phyloP scores from a whole-genome alignment of 2,113 vertebrate species.

The Tretioscincus oriximinensis region DNA sequence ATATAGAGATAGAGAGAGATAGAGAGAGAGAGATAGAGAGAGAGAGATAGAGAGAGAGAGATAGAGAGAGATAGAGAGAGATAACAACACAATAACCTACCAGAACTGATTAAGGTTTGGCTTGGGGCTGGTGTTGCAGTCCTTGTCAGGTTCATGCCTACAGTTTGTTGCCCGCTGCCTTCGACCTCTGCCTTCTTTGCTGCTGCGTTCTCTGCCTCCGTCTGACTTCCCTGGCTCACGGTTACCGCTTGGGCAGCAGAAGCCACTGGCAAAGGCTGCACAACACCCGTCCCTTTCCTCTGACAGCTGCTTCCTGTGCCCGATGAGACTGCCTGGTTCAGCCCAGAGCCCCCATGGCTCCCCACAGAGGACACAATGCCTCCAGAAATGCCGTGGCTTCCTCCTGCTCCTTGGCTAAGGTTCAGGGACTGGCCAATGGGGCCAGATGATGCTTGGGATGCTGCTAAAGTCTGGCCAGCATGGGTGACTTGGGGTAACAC shows the following conservation, averaged over 20 bases:
- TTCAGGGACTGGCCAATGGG: slow-evolving; percentile 73
- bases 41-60: no score
- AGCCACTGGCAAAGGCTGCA: slow-evolving; percentile 69
- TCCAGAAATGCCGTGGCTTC: slow-evolving; percentile 67
- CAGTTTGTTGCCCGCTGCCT: slow-evolving; percentile 68
- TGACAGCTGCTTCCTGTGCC: slow-evolving; percentile 62
- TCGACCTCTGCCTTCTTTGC: slow-evolving; percentile 74
- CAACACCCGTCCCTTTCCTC: slow-evolving; percentile 77
- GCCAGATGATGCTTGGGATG: slow-evolving; percentile 69
- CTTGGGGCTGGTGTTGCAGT: slow-evolving; percentile 79
- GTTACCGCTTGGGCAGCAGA: slow-evolving; percentile 73
- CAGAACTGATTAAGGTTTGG: slow-evolving; percentile 81
- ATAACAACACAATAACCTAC: slow-evolving; percentile 59
- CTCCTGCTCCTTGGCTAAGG: slow-evolving; percentile 70
- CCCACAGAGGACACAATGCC: slow-evolving; percentile 64
- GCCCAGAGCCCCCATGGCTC: slow-evolving; percentile 58
- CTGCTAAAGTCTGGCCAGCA: slow-evolving; percentile 65
- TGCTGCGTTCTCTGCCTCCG: slow-evolving; percentile 69
- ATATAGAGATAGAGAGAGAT: no score
- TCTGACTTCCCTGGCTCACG: slow-evolving; percentile 81
- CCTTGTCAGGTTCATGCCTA: slow-evolving; percentile 81
- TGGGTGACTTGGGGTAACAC: slow-evolving; percentile 66
- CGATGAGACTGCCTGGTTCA: slow-evolving; percentile 62
- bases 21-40: no score
- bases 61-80: no score